phyloP scores from a whole-genome alignment of 2,797 vertebrate species.

The Poecilia wingei region DNA sequence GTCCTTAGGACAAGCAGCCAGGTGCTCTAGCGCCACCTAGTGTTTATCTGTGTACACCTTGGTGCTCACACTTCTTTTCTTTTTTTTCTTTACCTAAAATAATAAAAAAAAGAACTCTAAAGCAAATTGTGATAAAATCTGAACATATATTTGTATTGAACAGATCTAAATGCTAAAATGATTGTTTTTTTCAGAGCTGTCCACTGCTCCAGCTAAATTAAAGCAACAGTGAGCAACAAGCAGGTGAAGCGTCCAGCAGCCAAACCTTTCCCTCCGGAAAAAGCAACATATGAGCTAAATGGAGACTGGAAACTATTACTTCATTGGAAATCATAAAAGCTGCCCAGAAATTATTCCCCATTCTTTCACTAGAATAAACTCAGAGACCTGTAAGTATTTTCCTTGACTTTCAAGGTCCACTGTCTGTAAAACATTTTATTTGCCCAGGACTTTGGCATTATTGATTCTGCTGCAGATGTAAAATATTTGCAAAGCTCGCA shows the following conservation, averaged over 20 bases:
- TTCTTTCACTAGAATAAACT: background rate
- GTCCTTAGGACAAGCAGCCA: too few species aligned
- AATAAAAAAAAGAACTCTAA: background rate
- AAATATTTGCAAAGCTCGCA: background rate
- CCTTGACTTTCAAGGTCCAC: background rate
- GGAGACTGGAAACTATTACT: background rate
- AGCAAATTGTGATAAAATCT: background rate
- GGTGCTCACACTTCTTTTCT: background rate
- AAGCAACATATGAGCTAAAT: background rate
- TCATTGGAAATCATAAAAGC: background rate
- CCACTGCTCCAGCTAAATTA: background rate
- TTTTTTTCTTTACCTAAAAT: background rate
- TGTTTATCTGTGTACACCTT: too few species aligned
- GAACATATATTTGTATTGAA: background rate
- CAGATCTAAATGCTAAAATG: background rate
- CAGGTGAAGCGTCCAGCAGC: background rate
- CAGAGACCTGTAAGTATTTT: background rate
- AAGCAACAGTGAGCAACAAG: background rate
- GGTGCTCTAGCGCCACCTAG: too few species aligned
- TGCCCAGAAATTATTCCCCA: background rate
- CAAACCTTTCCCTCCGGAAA: background rate
- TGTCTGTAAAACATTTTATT: background rate
- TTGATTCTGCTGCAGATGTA: background rate
- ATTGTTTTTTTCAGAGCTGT: background rate
- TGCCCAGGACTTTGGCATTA: background rate